Evolutionary conservation across 2,113 vertebrate genomes (phyloP).

Genomic region (Lipotes vexillifer): DNA sequence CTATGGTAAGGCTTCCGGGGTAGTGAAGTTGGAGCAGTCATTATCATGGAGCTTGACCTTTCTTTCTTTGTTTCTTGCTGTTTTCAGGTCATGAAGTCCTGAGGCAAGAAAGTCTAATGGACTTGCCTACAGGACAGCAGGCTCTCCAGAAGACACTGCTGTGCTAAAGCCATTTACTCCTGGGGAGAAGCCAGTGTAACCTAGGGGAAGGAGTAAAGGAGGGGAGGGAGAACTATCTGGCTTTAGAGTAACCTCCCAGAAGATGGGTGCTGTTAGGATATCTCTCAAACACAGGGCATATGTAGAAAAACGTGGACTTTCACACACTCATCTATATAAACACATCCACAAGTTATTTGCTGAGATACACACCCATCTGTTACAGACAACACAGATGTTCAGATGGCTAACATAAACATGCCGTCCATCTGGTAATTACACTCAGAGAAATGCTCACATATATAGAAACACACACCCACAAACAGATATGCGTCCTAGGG

Average conservation of each 20-base stretch:
- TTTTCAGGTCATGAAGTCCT: background rate
- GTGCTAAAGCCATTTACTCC: background rate
- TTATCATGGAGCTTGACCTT: background rate
- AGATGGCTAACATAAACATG: background rate
- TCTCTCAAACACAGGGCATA: background rate
- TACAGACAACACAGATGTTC: background rate
- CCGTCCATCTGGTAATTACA: background rate
- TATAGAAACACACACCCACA: background rate
- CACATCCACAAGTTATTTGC: background rate
- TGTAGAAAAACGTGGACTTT: background rate
- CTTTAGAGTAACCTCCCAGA: constrained; percentile 34
- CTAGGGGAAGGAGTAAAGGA: background rate
- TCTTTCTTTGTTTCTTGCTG: background rate
- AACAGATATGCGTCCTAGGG: fast-evolving
- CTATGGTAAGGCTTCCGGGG: constrained; percentile 20
- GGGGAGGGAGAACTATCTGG: background rate
- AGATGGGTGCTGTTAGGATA: background rate
- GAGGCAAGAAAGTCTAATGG: background rate
- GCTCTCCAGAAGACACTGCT: background rate
- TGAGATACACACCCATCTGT: background rate
- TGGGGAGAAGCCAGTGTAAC: background rate
- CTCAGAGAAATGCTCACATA: background rate
- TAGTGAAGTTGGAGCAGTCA: background rate
- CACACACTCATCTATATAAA: background rate
- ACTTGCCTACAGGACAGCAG: background rate